These are phyloP conservation scores for Eupithecia dodoneata DNA, from an alignment of 2,888 invertebrate genomes.

Conservation along the genomic window DNA sequence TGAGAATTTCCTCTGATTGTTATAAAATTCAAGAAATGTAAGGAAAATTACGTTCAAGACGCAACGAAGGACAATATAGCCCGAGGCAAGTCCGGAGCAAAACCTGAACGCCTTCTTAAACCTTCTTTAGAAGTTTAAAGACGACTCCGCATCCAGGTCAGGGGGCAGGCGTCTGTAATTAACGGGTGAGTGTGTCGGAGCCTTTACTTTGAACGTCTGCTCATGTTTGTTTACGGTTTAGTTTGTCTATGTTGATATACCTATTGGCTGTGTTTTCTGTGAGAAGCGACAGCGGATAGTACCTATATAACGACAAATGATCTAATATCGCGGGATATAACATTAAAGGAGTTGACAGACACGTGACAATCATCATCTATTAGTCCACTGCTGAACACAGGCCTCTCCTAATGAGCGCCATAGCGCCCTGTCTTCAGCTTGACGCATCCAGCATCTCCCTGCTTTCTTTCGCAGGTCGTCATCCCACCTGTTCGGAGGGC, in stretches of 20 bases:
- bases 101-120: conserved; percentile 21
- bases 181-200: conserved; percentile 32
- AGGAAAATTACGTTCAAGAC: neutral
- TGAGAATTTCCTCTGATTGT: neutral
- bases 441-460: no score
- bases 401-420: no score
- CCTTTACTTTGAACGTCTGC: conserved; percentile 26
- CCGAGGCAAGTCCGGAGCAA: neutral
- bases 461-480: no score
- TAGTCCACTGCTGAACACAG: no score
- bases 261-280: neutral
- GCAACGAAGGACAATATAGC: conserved; percentile 4
- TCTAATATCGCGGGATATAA: no score
- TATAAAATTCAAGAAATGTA: neutral
- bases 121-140: conserved; percentile 35
- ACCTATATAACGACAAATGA: no score
- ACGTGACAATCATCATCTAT: no score
- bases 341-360: no score
- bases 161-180: conserved; percentile 33
- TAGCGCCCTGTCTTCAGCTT: no score
- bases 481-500: no score
- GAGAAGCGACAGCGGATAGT: neutral
- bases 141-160: conserved; percentile 31
- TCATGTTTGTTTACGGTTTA: conserved; percentile 20
- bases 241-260: conserved; percentile 2